Conservation (phyloP, 2,113 vertebrate genomes). For the Parotia lawesii region DNA sequence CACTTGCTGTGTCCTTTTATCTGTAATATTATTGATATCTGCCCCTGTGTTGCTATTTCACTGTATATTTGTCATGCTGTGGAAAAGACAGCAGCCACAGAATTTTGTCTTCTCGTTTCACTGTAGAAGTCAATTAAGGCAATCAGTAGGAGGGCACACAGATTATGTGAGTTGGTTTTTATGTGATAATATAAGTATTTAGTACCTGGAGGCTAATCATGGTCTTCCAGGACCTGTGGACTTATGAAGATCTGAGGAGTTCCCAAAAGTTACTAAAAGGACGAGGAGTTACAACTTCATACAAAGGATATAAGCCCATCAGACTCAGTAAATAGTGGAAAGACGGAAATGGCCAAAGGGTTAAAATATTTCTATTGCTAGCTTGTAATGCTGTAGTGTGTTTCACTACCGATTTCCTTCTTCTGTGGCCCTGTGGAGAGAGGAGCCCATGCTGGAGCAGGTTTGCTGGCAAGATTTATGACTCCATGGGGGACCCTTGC, state of each 20-base stretch:
- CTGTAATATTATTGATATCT: neutral
- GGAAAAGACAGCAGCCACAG: neutral
- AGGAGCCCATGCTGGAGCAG: neutral
- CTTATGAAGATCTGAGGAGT: neutral
- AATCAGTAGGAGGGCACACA: neutral
- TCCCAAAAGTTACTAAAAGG: neutral
- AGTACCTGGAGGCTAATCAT: neutral
- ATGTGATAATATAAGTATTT: neutral
- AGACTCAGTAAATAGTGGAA: neutral
- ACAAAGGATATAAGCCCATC: neutral
- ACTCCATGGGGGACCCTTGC: accelerated
- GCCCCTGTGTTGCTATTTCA: neutral
- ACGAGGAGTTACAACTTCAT: neutral
- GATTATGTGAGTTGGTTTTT: neutral
- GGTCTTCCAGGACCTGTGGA: neutral
- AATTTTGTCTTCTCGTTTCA: neutral
- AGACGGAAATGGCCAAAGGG: neutral
- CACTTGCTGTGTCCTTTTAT: neutral
- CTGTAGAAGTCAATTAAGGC: neutral
- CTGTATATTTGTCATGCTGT: neutral
- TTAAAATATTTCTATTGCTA: neutral
- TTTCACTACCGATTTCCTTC: neutral
- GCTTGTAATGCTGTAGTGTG: neutral
- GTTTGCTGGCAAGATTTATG: neutral
- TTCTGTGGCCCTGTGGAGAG: neutral